Evolutionary conservation across 2,113 vertebrate species (phyloP), one percentile per base, ranked within the genome.

Genomic region (Coptodon rendalli): DNA sequence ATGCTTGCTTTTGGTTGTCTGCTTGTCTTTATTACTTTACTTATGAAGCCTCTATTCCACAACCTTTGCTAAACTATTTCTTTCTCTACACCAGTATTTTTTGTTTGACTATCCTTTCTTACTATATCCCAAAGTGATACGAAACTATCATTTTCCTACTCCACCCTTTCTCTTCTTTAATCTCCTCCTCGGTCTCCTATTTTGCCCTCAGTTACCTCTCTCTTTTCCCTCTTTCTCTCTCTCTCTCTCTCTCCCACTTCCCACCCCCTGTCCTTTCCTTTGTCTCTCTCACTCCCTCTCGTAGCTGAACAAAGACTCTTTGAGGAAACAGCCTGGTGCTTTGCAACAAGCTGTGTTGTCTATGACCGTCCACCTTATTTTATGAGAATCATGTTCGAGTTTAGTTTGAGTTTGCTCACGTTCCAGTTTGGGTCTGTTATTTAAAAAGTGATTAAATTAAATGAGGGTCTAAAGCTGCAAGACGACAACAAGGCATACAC

Each of bases 221-320:
- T 89, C 27, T 36, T 63, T 34, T 17, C 57, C 45, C 17, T 63
- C n/a, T 38, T n/a, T 86, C 56, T 50, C n/a, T 6, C 22, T 54
- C 54, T 54, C 27, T 27, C 16, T 63, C 27, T 36, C 40, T 61
- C 54, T 43, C 53, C 8, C 22, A 38, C 17, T 6, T 34, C 59
- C 82, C 80, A 56, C 85, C 87, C 90, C 90, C 84, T 90, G 79
- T 86, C 50, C 82, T 66, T 84, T 29, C 68, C 80, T 90, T 89
- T 91, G 84, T 93, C 84, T 82, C 85, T 88, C 61, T 84, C 93
- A 29, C 87, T 92, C 82, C 81, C 48, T 83, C 87, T 59, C 76
- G 84, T 84, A 45, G 63, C 50, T 52, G 76, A 93, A 96, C 95
- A 95, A 96, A 94, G 94, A 63, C 82, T 87, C 94, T 93, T 95